Base-by-base conservation (phyloP, 1,140 invertebrate genomes). In the Procambarus virginalis region DNA sequence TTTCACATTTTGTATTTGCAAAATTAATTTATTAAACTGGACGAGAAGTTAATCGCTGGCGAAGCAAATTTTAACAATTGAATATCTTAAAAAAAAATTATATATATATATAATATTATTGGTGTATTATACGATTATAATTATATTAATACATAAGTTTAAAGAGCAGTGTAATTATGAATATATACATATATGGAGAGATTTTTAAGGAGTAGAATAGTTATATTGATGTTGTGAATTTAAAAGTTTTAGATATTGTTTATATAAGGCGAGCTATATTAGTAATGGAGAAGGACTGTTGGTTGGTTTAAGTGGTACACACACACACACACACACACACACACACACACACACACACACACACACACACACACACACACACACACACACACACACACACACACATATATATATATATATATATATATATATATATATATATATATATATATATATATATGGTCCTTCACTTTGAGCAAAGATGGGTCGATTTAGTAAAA, bases 61-160 rank as follows among this genome's bases (percentile, higher is more conserved):
- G 34, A 34, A 34, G 34, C 34, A 58, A 58, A 58, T 58, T 58
- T 12, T 58, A 9, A 58, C 55, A 8, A 34, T 34, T 73, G 34
- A 34, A 73, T 73, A 34, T 73, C 0, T 20, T 20, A 8, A 73
- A 34, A 34, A 34, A 34, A 8, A 73, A 34, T 34, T 73, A 22
- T 34, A 73, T 34, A 73, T 73, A 34, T 73, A 73, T 73, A 73
- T 73, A 34, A 20, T 17, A 68, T 17, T 68, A 73, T 34, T 73
- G 68, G 68, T 73, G 68, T 73, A 73, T 34, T 1, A 73, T 73
- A 73, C 68, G 22, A 34, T 34, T 73, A 73, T 73, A 73, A 73
- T 34, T 20, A 34, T 73, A 73, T 6, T 73, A 73, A 73, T 73
- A 22, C 60, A 64, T 64, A 64, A 4, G 20, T 64, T 20, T 64